A percentile compares a stretch with the other conserved stretches of the same genome.
Conservation (phyloP, 2,113 vertebrate species). For the Nannospalax galili region DNA sequence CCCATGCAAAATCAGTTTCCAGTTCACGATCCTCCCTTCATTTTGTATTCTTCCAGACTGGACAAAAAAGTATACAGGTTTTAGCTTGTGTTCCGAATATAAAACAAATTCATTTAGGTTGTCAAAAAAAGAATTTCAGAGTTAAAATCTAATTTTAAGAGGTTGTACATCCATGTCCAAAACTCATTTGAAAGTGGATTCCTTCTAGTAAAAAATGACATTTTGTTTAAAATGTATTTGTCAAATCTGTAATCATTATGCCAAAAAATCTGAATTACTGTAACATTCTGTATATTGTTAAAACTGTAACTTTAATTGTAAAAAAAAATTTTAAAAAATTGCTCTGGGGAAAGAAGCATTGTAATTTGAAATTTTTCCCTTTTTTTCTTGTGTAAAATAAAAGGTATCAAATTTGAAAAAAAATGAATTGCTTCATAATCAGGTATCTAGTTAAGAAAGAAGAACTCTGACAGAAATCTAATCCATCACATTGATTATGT, state of each 20-base stretch:
- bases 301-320: too few relatives aligned
- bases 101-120: background rate
- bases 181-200: background rate
- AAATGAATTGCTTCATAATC: background rate
- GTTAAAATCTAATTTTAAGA: conserved; percentile 40
- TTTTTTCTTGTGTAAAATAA: too few relatives aligned
- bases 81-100: conserved; percentile 5
- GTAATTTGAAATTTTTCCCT: too few relatives aligned
- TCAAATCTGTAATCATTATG: too few relatives aligned
- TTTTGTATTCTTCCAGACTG: conserved; percentile 97
- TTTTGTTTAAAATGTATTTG: too few relatives aligned
- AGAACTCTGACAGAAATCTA: background rate
- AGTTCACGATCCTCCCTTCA: conserved; percentile 94
- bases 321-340: too few relatives aligned
- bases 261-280: too few relatives aligned
- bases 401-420: too few relatives aligned
- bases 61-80: conserved; percentile 1
- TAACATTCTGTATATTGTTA: too few relatives aligned
- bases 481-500: conserved; percentile 3
- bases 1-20: conserved; percentile 97
- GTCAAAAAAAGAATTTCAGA: background rate
- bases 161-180: background rate
- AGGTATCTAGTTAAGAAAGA: conserved; percentile 16
- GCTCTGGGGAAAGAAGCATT: too few relatives aligned
- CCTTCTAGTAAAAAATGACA: background rate